phyloP scores from a whole-genome alignment of 2,113 vertebrate species.

The Ploceus nigricollis region DNA sequence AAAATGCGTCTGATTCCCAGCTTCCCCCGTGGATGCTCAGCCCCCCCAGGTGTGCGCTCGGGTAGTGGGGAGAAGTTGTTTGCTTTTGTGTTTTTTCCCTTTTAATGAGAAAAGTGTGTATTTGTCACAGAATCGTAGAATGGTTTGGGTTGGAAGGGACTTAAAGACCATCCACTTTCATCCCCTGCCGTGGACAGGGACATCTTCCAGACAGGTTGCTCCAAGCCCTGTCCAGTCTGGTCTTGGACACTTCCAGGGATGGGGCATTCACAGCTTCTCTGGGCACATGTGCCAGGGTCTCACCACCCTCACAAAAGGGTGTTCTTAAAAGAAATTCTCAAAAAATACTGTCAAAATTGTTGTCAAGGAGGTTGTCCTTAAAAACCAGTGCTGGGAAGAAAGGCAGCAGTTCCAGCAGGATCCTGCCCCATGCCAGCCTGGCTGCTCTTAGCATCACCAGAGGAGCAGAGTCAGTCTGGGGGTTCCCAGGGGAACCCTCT shows the following conservation, averaged over 20 bases:
- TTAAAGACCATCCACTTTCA: neutral
- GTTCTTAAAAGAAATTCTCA: neutral
- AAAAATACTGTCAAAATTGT: neutral
- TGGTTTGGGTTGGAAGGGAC: neutral
- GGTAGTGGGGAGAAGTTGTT: neutral
- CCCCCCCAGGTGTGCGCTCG: neutral
- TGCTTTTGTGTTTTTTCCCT: neutral
- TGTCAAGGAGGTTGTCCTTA: neutral
- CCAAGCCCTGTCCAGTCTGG: neutral
- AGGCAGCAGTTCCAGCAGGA: neutral
- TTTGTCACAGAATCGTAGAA: neutral
- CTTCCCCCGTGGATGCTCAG: neutral
- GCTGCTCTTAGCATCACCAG: neutral
- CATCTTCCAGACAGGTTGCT: neutral
- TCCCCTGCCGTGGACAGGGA: neutral
- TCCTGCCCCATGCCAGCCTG: neutral
- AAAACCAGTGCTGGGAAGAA: neutral
- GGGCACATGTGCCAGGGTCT: neutral
- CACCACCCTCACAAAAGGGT: neutral
- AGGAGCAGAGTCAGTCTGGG: neutral
- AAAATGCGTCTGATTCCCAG: neutral
- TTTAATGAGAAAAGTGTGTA: slow-evolving; percentile 1
- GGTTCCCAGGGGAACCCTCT: neutral
- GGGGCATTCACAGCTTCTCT: neutral
- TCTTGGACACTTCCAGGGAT: neutral